Evolutionary conservation across 2,888 invertebrate genomes (phyloP), one percentile per base, ranked within the genome.

Genomic region (Andrena bucephala): DNA sequence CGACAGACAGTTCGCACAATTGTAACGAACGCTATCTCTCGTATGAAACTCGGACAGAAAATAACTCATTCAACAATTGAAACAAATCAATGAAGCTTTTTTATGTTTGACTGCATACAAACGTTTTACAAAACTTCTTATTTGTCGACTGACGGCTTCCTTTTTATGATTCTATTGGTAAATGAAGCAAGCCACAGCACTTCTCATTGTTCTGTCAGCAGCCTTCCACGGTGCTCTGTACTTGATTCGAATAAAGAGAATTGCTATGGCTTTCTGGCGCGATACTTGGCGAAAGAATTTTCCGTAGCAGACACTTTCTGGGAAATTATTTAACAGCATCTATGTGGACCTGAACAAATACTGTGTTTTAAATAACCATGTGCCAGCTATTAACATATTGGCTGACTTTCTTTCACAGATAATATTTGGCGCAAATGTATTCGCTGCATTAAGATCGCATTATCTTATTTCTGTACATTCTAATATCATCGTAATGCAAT

Each of bases 271-370:
- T 86, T 81, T 82, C 82, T 83, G 57, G 72, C 77, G 68, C 72
- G 62, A 60, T 73, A 73, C 77, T 42, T 63, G 69, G 68, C 82
- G 65, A 78, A 67, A 80, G 60, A 54, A 83, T 71, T 66, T 60
- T 73, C 72, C 73, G 72, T 85, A 83, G 68, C 70, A 77, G 74
- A 81, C 65, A 87, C 81, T 84, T 81, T 84, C 54, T 85, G 85
- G 88, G 89, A 90, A 89, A 88, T 66, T 82, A 88, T 88, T 89
- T 90, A 92, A 91, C 92, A 92, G 90, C 91, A 90, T 89, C 88
- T 87, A 87, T 85, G 81, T 81, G 87, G 88, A 86, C 89, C 85
- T 77, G 86, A 85, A 89, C 87, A 89, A 90, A 91, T 86, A 88
- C 74, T 67, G 78, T 75, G 84, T 83, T 82, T 85, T 57, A 81